Percentiles rank a stretch among this genome's conserved stretches.
Evolutionary conservation across 1,140 invertebrate species (phyloP).

Genomic region (Drosophila nigromelanica): DNA sequence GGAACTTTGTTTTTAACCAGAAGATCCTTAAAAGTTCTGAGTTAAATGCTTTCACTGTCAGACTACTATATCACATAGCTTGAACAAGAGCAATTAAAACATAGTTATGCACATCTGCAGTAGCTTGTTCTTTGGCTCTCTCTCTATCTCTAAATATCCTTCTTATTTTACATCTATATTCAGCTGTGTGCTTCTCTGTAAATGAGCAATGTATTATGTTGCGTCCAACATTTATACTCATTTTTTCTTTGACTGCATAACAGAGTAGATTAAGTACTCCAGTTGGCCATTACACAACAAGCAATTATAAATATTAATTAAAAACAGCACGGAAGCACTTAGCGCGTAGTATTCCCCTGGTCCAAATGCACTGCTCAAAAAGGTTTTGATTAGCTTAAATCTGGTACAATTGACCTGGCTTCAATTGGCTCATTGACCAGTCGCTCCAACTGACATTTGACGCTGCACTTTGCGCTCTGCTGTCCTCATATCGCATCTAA

Average conservation of each 20-base stretch:
- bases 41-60: too few species aligned
- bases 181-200: neutral
- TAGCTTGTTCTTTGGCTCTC: too few species aligned
- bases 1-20: too few species aligned
- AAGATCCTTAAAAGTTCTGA: too few species aligned
- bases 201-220: neutral
- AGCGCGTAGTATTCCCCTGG: neutral
- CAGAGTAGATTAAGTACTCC: neutral
- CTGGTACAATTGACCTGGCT: conserved; percentile 26
- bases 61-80: too few species aligned
- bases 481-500: conserved; percentile 10
- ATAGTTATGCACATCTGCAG: too few species aligned
- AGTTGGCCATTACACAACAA: neutral
- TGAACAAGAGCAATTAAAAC: too few species aligned
- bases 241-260: neutral
- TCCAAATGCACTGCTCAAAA: too few species aligned
- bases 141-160: too few species aligned
- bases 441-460: conserved; percentile 12
- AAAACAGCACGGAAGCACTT: conserved; percentile 10
- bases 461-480: conserved; percentile 18
- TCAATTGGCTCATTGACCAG: conserved; percentile 37
- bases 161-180: too few species aligned
- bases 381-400: neutral
- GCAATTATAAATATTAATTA: conserved; percentile 9
- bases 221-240: neutral